Conservation (phyloP, 2,888 invertebrate species). For the Euplexia lucipara region DNA sequence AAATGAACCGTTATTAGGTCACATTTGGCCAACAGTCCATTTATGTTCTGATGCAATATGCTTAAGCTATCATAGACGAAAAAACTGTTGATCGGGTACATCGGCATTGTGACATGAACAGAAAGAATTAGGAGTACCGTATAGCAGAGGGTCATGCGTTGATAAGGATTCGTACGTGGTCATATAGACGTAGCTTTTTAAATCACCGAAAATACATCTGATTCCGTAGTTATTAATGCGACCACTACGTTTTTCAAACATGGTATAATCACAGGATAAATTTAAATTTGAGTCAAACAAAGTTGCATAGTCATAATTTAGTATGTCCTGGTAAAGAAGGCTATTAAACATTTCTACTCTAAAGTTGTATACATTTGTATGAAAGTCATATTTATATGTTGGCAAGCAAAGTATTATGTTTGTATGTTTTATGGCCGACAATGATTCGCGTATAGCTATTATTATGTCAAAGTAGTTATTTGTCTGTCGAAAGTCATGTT, state of each 20-base stretch:
- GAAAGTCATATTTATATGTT: too few species aligned
- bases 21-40: too few species aligned
- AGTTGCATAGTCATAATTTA: slow-evolving; percentile 1
- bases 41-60: neutral
- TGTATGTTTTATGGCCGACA: neutral
- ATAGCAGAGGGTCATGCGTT: neutral
- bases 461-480: slow-evolving; percentile 3
- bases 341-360: slow-evolving; percentile 2
- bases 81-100: neutral
- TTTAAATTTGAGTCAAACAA: too few species aligned
- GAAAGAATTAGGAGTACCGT: neutral
- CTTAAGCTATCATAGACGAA: neutral
- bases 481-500: neutral
- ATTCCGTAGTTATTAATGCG: neutral
- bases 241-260: neutral
- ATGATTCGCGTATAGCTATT: neutral
- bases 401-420: too few species aligned
- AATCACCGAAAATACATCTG: neutral
- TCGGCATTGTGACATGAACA: neutral
- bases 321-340: slow-evolving; percentile 1
- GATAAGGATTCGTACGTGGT: neutral
- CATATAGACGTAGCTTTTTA: neutral
- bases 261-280: too few species aligned
- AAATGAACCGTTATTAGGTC: too few species aligned
- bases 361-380: too few species aligned